Evolutionary conservation across 2,113 vertebrate species (phyloP).

Genomic region (Ptilonorhynchus violaceus): DNA sequence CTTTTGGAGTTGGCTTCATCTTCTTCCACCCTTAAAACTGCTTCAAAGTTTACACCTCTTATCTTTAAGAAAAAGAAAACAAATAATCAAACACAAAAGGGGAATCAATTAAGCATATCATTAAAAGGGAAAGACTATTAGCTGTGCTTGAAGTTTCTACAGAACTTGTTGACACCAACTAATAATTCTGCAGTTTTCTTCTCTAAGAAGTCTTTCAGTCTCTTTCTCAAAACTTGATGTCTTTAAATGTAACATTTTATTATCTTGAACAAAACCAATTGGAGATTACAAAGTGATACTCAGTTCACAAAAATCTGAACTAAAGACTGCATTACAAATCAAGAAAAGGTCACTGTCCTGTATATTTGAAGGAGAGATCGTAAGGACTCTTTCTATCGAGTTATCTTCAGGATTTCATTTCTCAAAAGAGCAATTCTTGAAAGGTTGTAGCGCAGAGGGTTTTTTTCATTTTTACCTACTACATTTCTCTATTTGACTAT

Average conservation of each 20-base stretch:
- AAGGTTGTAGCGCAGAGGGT: not conserved
- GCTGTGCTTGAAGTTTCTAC: not conserved
- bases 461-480: not conserved
- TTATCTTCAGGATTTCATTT: not conserved
- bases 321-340: not conserved
- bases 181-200: not conserved
- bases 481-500: not conserved
- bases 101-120: not conserved
- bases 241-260: not conserved
- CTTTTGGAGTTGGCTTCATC: constrained; percentile 85
- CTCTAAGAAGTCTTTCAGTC: not conserved
- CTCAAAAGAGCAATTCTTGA: not conserved
- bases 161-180: not conserved
- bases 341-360: not conserved
- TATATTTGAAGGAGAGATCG: not conserved
- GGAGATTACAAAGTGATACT: not conserved
- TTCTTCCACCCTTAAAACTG: constrained; percentile 92
- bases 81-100: not conserved
- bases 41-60: constrained; percentile 95
- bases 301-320: not conserved
- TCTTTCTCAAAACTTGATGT: not conserved
- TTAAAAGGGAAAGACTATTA: not conserved
- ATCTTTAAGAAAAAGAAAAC: constrained; percentile 70
- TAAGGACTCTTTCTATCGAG: not conserved
- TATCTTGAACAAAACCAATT: not conserved